Evolutionary conservation across 1,140 invertebrate species (phyloP).

Genomic region (Galleria mellonella): DNA sequence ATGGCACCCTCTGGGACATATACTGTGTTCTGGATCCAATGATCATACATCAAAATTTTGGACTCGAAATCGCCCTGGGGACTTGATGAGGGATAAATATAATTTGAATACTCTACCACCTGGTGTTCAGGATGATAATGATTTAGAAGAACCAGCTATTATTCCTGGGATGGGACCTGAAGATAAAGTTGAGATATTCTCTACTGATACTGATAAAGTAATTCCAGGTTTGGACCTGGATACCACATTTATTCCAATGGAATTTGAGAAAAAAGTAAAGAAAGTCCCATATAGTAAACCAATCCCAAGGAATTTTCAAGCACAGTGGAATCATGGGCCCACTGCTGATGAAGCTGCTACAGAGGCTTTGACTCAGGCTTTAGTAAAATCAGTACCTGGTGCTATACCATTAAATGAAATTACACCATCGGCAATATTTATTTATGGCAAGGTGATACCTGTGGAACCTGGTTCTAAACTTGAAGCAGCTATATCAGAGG

Average conservation of each 20-base stretch:
- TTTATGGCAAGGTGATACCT: slow-evolving; percentile 85
- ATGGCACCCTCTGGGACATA: slow-evolving; percentile 99
- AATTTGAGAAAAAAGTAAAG: slow-evolving; percentile 84
- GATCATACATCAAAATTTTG: slow-evolving; percentile 99
- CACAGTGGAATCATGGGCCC: slow-evolving; percentile 91
- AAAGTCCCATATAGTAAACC: slow-evolving; percentile 95
- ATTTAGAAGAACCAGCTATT: slow-evolving; percentile 82
- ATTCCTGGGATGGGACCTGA: slow-evolving; percentile 98
- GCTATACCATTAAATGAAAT: slow-evolving; percentile 82
- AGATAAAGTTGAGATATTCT: slow-evolving; percentile 85
- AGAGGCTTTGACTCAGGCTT: slow-evolving; percentile 78
- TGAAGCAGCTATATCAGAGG: slow-evolving; percentile 82
- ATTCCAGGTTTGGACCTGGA: slow-evolving; percentile 94
- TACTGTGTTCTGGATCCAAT: slow-evolving; percentile 97
- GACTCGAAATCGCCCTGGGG: slow-evolving; percentile 98
- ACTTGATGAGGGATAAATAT: slow-evolving; percentile 97
- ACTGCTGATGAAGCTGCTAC: slow-evolving; percentile 76
- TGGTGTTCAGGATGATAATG: slow-evolving; percentile 74
- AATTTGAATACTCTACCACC: slow-evolving; percentile 95
- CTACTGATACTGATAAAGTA: slow-evolving; percentile 75
- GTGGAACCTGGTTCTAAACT: slow-evolving; percentile 84
- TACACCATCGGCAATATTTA: slow-evolving; percentile 83
- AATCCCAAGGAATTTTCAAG: slow-evolving; percentile 96
- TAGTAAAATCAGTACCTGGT: slow-evolving; percentile 82
- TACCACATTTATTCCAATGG: slow-evolving; percentile 74